A percentile compares a stretch with the other conserved stretches of the same genome.
These are phyloP conservation scores for Clanis bilineata DNA, from an alignment of 2,888 invertebrate species.

Conservation along the genomic window DNA sequence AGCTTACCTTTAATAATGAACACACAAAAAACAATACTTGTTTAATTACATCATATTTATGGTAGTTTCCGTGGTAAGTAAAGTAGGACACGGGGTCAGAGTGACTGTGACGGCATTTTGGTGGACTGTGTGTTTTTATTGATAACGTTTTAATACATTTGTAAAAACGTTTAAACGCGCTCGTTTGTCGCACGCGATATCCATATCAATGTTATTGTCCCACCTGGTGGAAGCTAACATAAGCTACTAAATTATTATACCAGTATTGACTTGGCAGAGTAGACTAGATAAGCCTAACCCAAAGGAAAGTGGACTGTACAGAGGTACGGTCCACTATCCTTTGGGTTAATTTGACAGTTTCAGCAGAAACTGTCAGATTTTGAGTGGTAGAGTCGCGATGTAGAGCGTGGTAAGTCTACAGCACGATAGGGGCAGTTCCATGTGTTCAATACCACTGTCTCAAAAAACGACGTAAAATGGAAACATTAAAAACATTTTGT, in stretches of 20 bases:
- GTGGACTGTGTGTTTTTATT: constrained; percentile 2
- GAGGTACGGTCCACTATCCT: too few relatives aligned
- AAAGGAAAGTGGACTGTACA: too few relatives aligned
- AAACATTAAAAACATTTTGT: too few relatives aligned
- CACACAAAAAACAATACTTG: neutral
- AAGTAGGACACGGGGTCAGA: constrained; percentile 1
- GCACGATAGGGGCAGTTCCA: too few relatives aligned
- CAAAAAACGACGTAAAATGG: too few relatives aligned
- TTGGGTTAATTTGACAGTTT: too few relatives aligned
- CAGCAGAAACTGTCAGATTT: too few relatives aligned
- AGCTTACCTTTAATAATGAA: neutral
- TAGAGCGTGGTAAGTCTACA: too few relatives aligned
- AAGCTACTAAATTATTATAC: neutral
- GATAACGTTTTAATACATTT: constrained; percentile 6
- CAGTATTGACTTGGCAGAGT: neutral
- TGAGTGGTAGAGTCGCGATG: too few relatives aligned
- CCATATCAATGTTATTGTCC: neutral
- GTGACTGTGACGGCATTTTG: neutral
- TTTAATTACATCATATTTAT: neutral
- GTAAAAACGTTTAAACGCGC: constrained; percentile 6
- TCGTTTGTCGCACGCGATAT: neutral
- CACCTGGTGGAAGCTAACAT: neutral
- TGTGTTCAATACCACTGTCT: too few relatives aligned
- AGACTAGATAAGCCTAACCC: too few relatives aligned
- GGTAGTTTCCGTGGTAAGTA: neutral